Percentiles rank a stretch among this genome's conserved stretches.
Conservation (phyloP, 2,888 invertebrate species). For the Fissipunctia ypsillon region DNA sequence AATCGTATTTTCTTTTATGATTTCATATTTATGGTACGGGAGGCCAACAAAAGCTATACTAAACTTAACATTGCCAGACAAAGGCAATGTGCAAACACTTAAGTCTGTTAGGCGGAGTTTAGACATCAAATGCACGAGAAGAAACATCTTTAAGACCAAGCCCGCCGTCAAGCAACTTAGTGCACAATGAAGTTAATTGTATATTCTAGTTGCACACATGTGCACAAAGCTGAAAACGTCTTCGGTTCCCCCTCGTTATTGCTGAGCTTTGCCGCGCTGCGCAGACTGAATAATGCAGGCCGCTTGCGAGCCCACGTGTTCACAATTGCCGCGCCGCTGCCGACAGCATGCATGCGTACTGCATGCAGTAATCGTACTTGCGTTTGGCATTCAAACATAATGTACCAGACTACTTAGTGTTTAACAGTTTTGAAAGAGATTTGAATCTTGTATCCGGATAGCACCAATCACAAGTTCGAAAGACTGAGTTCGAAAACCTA, state of each 20-base stretch:
- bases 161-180: background rate
- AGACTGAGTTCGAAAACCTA: background rate
- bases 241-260: conserved; percentile 51
- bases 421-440: background rate
- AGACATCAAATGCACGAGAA: conserved; percentile 18
- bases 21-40: background rate
- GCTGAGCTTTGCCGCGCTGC: conserved; percentile 32
- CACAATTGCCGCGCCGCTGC: conserved; percentile 37
- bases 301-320: conserved; percentile 28
- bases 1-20: conserved; percentile 6
- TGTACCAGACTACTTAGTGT: background rate
- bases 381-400: conserved; percentile 6
- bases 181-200: conserved; percentile 46
- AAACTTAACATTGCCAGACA: background rate
- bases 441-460: background rate
- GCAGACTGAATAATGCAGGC: conserved; percentile 59
- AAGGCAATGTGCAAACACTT: background rate
- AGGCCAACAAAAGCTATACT: background rate
- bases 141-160: conserved; percentile 11
- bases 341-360: conserved; percentile 9
- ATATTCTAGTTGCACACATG: conserved; percentile 27
- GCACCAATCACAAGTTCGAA: background rate
- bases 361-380: conserved; percentile 1
- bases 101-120: background rate
- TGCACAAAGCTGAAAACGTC: conserved; percentile 48